These are phyloP conservation scores for Hylaeus anthracinus DNA, from an alignment of 1,140 invertebrate species.

Conservation along the genomic window DNA sequence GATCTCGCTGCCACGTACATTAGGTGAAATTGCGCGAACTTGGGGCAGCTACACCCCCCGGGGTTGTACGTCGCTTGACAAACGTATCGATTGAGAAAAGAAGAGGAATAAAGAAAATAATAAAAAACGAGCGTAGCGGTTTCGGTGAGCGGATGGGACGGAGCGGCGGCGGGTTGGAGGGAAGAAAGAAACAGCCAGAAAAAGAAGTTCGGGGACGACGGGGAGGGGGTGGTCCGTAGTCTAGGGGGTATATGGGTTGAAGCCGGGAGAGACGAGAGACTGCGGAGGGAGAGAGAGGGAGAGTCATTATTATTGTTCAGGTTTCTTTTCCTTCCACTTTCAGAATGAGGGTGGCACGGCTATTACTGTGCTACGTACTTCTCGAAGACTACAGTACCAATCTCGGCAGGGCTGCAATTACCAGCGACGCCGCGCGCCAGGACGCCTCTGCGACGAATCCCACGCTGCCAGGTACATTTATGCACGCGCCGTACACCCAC, in stretches of 20 bases:
- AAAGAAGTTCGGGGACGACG: not conserved
- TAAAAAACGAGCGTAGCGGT: not conserved
- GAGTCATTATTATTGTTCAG: slow-evolving; percentile 59
- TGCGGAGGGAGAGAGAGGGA: not conserved
- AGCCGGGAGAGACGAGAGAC: too few species aligned
- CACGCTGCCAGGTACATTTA: slow-evolving; percentile 58
- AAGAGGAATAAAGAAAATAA: slow-evolving; percentile 7
- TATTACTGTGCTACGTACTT: slow-evolving; percentile 79
- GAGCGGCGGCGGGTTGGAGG: too few species aligned
- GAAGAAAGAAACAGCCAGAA: slow-evolving; percentile 27
- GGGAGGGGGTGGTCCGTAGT: too few species aligned
- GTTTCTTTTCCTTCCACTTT: slow-evolving; percentile 63
- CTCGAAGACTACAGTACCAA: slow-evolving; percentile 76
- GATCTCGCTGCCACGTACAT: slow-evolving; percentile 37
- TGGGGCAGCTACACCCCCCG: not conserved
- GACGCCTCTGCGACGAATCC: slow-evolving; percentile 69
- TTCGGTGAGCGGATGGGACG: not conserved
- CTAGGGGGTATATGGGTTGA: not conserved
- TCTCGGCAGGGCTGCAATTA: slow-evolving; percentile 71
- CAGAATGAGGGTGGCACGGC: slow-evolving; percentile 79
- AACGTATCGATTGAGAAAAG: slow-evolving; percentile 57
- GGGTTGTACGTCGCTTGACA: slow-evolving; percentile 45
- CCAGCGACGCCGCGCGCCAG: slow-evolving; percentile 73
- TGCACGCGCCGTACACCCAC: not conserved
- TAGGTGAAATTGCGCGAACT: slow-evolving; percentile 57